Evolutionary conservation across 64 coral and sea anemone genomes (phyloP).

Genomic region (Montipora capricornis): DNA sequence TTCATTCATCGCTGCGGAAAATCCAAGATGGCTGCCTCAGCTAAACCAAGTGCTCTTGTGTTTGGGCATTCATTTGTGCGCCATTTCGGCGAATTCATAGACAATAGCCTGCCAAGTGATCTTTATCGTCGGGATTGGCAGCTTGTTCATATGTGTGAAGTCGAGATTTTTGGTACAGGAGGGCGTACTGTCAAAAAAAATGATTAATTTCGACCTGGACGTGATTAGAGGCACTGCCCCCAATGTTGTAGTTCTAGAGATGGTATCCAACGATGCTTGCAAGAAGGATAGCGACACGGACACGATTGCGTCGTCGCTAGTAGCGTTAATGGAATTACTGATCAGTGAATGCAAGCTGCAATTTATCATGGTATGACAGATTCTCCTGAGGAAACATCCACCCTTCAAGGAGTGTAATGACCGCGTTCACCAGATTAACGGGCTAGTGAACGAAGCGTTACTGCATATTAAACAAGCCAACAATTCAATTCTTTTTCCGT

Average conservation of each 20-base stretch:
- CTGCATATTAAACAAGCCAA: not conserved
- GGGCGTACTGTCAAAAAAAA: not conserved
- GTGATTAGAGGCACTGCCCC: not conserved
- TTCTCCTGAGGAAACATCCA: not conserved
- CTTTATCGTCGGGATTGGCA: slow-evolving; percentile 1
- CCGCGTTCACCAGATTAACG: no score
- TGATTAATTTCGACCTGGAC: not conserved
- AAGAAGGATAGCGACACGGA: not conserved
- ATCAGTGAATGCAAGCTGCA: not conserved
- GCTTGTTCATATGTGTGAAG: not conserved
- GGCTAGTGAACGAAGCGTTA: not conserved
- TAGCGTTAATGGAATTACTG: slow-evolving; percentile 19
- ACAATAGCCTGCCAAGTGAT: not conserved
- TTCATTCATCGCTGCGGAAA: not conserved
- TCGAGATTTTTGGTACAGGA: not conserved
- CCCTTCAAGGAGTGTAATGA: not conserved
- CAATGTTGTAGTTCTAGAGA: slow-evolving; percentile 12
- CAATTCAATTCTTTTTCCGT: not conserved
- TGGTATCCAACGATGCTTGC: slow-evolving; percentile 23
- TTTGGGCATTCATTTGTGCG: slow-evolving; percentile 29
- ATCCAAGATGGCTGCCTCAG: not conserved
- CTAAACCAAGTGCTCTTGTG: not conserved
- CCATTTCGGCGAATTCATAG: not conserved
- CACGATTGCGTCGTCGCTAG: not conserved
- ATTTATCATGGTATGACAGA: not conserved